Base-by-base conservation (phyloP, 2,113 vertebrate species). In the Phrynocephalus versicolor region DNA sequence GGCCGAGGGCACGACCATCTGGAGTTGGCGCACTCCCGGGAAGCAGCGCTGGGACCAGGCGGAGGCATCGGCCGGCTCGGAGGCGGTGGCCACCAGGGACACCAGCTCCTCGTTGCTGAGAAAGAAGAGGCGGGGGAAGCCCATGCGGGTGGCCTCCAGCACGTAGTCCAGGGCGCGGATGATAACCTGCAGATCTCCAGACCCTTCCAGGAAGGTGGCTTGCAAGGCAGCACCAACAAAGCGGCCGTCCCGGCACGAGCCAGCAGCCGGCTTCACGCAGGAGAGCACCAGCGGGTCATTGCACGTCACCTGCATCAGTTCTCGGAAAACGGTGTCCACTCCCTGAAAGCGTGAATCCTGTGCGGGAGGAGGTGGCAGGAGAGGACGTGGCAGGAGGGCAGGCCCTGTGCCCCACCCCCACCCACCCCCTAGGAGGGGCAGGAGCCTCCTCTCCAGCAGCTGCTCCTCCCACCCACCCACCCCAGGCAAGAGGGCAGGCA, bases 71-170 rank as follows among this genome's bases (percentile, higher is more conserved):
- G 76, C 84, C 6, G 95, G 88, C 1, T 93, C 94, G 2, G 94
- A 83, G 1, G 93, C 85, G 6, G 93, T 90, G 14, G 95, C 95
- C 3, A 97, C 87, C 33, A 98, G 89, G 60, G 95, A 88, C 8
- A 97, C 94, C 37, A 97, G 81, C 83, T 98, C 97, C 23, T 90
- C 91, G 41, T 97, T 91, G 60, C 97, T 97, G 72, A 98, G 95
- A 90, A 97, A 97, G 92, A 94, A 97, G 21, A 98, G 95, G 83
- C 97, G 96, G 64, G 97, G 96, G 82, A 96, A 98, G 70, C 88
- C 85, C 39, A 85, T 45, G 45, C 96, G 93, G 5, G 95, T 78
- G 2, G 86, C 79, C 33, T 97, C 95, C 21, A 97, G 88, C 37
- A 96, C 87, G 0, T 91, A 86, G 35, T 90, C 62, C 89, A 97